Base-by-base conservation (phyloP, 2,888 invertebrate species). In the Phymatocera aterrima region DNA sequence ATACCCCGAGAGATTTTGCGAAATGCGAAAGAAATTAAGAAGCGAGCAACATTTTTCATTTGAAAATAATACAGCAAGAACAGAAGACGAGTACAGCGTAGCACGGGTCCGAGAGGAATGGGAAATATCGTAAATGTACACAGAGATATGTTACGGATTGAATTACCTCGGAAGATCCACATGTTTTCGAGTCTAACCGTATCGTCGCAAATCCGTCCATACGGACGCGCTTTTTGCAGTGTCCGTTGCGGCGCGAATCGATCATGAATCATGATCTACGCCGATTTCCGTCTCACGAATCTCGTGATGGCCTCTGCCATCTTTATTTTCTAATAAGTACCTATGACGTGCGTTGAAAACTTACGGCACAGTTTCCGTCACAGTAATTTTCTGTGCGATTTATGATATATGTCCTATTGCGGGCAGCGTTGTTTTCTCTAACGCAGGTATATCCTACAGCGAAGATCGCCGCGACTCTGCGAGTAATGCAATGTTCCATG, bases 161-260 rank as follows among this genome's bases (percentile, higher is more conserved):
- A 18, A 21, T 21, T 54, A 18, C 5, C 10, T 34, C 61, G 61
- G 12, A 12, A 48, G 6, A n/a, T 48, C 0, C 12, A 48, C 48
- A n/a, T n/a, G 34, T 81, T 84, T 86, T 84, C 83, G 83, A 82
- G 85, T 86, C 81, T 80, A 80, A 85, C 81, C 84, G 83, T 85
- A 82, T 85, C 85, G 87, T 87, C 82, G 82, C 80, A 85, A 85
- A 87, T 86, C n/a, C n/a, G n/a, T n/a, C n/a, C n/a, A n/a, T n/a
- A n/a, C n/a, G 83, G 84, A 84, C 84, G 83, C 83, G 34, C 37
- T 54, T 54, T 57, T 51, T 10, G 4, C 21, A 54, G 31, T 34
- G n/a, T 24, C n/a, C n/a, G 6, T 24, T 12, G 74, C 74, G 34
- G 21, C 57, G 37, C 40, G 40, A 64, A 64, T 37, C 34, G 64